Evolutionary conservation across 1,140 invertebrate genomes (phyloP).

Genomic region (Hycleus cichorii): DNA sequence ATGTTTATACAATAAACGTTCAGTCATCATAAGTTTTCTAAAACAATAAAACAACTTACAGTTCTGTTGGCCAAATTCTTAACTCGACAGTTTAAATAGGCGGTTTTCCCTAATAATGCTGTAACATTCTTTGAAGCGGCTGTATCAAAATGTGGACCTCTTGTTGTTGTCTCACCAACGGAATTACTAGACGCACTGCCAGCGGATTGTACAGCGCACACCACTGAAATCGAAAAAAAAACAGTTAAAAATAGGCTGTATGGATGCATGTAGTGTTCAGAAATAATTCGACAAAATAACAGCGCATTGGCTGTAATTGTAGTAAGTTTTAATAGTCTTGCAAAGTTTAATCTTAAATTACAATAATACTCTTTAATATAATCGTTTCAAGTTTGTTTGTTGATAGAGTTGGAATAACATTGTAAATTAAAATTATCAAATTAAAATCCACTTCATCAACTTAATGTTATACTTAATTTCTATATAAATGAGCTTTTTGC

Average conservation of each 20-base stretch:
- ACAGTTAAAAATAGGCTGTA: too few relatives aligned
- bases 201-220: constrained; percentile 30
- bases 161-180: constrained; percentile 24
- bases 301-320: background rate
- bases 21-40: too few relatives aligned
- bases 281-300: background rate
- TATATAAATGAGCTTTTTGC: too few relatives aligned
- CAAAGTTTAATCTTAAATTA: constrained; percentile 5
- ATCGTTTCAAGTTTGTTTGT: too few relatives aligned
- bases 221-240: constrained; percentile 25
- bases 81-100: constrained; percentile 69
- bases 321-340: constrained; percentile 9
- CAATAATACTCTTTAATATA: background rate
- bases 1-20: too few relatives aligned
- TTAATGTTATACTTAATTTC: too few relatives aligned
- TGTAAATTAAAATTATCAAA: too few relatives aligned
- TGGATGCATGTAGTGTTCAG: background rate
- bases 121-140: constrained; percentile 71
- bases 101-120: constrained; percentile 69
- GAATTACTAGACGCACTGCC: constrained; percentile 27
- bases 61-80: constrained; percentile 72
- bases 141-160: constrained; percentile 66
- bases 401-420: too few relatives aligned
- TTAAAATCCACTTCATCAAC: too few relatives aligned
- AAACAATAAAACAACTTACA: constrained; percentile 46